Conservation (phyloP, 2,888 invertebrate genomes). For the Osmoderma eremita region DNA sequence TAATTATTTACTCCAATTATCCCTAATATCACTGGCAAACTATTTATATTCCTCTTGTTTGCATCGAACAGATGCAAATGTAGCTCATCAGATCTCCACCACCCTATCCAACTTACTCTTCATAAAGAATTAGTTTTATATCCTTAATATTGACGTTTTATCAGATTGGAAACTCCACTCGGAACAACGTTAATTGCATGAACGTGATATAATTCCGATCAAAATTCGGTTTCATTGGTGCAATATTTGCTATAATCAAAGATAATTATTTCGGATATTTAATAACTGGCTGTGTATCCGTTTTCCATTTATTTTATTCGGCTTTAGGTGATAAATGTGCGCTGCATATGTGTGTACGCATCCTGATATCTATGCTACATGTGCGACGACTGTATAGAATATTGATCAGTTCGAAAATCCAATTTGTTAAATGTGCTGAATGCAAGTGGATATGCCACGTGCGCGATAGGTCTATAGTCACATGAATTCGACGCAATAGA, state of each 20-base stretch:
- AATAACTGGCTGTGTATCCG: constrained; percentile 22
- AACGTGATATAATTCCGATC: constrained; percentile 18
- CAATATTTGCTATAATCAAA: constrained; percentile 35
- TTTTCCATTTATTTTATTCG: constrained; percentile 27
- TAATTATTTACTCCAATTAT: constrained; percentile 1
- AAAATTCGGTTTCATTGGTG: constrained; percentile 20
- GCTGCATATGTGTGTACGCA: constrained; percentile 1
- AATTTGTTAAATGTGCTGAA: constrained; percentile 18
- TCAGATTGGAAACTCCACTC: background rate
- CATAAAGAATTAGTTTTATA: constrained; percentile 25
- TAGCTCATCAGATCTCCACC: background rate
- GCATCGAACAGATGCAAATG: background rate
- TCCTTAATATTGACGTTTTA: constrained; percentile 4
- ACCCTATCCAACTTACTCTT: background rate
- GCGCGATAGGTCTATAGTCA: too few relatives aligned
- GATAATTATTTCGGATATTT: constrained; percentile 36
- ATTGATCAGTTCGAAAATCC: constrained; percentile 6
- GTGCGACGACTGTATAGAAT: background rate
- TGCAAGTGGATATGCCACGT: too few relatives aligned
- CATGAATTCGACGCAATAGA: too few relatives aligned
- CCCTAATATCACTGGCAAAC: background rate
- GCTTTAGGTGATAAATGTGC: background rate
- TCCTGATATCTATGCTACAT: background rate
- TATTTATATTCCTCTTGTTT: background rate
- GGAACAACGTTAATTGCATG: constrained; percentile 19